These are phyloP conservation scores for Magallana ariakensis DNA, from an alignment of 1,140 invertebrate species.

Conservation along the genomic window DNA sequence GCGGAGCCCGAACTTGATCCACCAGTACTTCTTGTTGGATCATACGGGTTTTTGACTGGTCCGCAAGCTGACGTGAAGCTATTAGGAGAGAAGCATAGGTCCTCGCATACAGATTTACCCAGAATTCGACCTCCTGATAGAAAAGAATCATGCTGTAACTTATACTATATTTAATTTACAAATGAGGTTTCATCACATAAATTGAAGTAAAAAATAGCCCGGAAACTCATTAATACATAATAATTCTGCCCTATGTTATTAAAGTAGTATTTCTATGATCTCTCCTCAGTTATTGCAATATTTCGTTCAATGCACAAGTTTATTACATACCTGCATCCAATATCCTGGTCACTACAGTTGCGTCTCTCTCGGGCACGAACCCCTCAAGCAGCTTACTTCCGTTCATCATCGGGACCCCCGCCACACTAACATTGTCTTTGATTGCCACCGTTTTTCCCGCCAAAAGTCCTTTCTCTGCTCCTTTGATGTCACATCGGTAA, in stretches of 20 bases:
- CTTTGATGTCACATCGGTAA: conserved; percentile 71
- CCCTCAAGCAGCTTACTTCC: conserved; percentile 69
- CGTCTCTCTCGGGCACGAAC: conserved; percentile 73
- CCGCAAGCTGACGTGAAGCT: conserved; percentile 67
- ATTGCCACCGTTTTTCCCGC: conserved; percentile 70
- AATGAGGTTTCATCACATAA: too few relatives aligned
- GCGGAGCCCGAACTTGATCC: conserved; percentile 61
- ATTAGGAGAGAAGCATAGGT: conserved; percentile 67
- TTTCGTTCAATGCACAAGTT: too few relatives aligned
- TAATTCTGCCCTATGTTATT: too few relatives aligned
- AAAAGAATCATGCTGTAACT: too few relatives aligned
- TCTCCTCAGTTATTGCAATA: too few relatives aligned
- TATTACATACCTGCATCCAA: conserved; percentile 68
- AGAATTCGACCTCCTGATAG: conserved; percentile 66
- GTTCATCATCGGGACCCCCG: conserved; percentile 75
- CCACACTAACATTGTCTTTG: conserved; percentile 74
- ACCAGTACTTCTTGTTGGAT: conserved; percentile 56
- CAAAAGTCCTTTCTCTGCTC: conserved; percentile 65
- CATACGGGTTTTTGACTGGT: conserved; percentile 64
- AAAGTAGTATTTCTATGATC: too few relatives aligned
- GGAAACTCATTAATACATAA: too few relatives aligned
- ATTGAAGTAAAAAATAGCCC: too few relatives aligned
- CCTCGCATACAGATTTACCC: conserved; percentile 70
- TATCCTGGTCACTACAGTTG: conserved; percentile 71
- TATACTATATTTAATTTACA: too few relatives aligned